A percentile compares a stretch with the other conserved stretches of the same genome.
Evolutionary conservation across 2,888 invertebrate genomes (phyloP).

Genomic region (Caenorhabditis becei): DNA sequence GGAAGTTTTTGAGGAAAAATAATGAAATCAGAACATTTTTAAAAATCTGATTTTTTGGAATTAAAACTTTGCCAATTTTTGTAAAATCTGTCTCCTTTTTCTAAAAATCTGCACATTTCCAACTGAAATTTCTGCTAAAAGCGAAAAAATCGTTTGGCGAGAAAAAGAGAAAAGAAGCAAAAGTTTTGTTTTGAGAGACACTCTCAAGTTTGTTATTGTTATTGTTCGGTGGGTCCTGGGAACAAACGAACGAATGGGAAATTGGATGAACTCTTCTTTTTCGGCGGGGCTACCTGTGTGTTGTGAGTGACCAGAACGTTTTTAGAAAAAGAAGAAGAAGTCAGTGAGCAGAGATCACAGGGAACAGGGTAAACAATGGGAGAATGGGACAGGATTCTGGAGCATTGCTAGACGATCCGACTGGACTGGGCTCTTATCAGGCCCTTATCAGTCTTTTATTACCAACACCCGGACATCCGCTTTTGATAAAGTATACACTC

Average conservation of each 20-base stretch:
- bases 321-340: too few relatives aligned
- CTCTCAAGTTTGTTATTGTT: slow-evolving; percentile 1
- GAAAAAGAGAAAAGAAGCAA: not conserved
- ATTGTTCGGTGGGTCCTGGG: not conserved
- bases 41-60: too few relatives aligned
- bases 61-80: too few relatives aligned
- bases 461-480: too few relatives aligned
- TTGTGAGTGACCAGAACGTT: too few relatives aligned
- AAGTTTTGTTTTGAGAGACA: slow-evolving; percentile 14
- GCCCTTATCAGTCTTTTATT: too few relatives aligned
- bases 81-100: too few relatives aligned
- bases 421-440: too few relatives aligned
- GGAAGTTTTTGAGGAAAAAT: not conserved
- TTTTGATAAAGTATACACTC: not conserved
- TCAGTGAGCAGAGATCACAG: not conserved
- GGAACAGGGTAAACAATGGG: not conserved
- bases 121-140: too few relatives aligned
- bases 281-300: not conserved
- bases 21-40: too few relatives aligned
- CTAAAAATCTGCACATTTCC: too few relatives aligned
- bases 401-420: not conserved
- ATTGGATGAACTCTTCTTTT: slow-evolving; percentile 13
- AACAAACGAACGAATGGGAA: slow-evolving; percentile 7
- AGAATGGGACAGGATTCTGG: not conserved
- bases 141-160: not conserved